These are phyloP conservation scores for Doryteuthis pealeii DNA, from an alignment of 1,140 invertebrate genomes.

Conservation along the genomic window DNA sequence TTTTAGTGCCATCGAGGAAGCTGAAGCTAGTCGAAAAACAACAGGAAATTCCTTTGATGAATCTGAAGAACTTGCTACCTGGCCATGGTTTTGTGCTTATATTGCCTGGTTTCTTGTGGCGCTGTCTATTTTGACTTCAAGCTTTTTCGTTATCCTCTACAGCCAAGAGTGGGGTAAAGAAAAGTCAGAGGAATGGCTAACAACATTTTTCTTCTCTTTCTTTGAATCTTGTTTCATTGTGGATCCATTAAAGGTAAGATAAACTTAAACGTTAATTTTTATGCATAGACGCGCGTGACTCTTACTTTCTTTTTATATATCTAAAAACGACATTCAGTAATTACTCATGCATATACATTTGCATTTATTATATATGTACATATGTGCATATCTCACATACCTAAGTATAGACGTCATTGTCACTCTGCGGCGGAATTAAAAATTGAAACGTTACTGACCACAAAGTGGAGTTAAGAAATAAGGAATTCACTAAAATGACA, in stretches of 20 bases:
- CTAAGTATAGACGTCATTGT: too few relatives aligned
- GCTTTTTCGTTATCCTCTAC: constrained; percentile 47
- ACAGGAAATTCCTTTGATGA: constrained; percentile 2
- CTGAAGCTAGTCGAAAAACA: constrained; percentile 14
- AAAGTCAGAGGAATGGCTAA: constrained; percentile 46
- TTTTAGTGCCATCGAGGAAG: not conserved
- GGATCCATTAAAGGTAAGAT: constrained; percentile 47
- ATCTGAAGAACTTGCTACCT: constrained; percentile 26
- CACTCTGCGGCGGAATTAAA: too few relatives aligned
- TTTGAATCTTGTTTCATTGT: constrained; percentile 41
- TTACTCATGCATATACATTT: too few relatives aligned
- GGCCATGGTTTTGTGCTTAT: constrained; percentile 37
- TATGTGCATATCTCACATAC: too few relatives aligned
- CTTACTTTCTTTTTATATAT: too few relatives aligned
- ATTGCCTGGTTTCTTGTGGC: constrained; percentile 40
- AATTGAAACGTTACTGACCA: too few relatives aligned
- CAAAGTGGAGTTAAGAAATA: too few relatives aligned
- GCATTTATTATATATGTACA: too few relatives aligned
- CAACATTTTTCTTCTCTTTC: constrained; percentile 47
- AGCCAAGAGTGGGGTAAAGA: constrained; percentile 48
- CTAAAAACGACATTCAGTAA: too few relatives aligned
- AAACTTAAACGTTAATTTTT: too few relatives aligned
- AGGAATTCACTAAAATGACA: too few relatives aligned
- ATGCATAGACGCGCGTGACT: too few relatives aligned
- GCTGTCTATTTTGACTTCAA: constrained; percentile 25